Conservation (phyloP, 2,797 vertebrate species). For the Gymnoscopelus microlampas region DNA sequence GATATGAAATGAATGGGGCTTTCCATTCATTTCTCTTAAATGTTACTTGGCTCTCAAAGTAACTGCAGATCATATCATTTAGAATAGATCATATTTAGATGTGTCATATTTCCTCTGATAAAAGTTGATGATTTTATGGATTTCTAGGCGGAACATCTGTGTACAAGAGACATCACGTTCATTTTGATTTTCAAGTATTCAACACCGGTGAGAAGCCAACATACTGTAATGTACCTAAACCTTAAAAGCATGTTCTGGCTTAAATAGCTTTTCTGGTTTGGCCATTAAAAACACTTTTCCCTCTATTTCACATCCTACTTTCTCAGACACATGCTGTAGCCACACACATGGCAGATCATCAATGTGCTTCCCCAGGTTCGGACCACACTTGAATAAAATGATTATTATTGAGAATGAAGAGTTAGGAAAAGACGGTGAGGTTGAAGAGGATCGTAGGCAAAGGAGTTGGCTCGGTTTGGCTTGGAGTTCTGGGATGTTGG, state of each 20-base stretch:
- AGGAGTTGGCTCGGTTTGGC: slow-evolving; percentile 24
- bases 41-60: background rate
- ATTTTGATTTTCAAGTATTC: slow-evolving; percentile 30
- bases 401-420: slow-evolving; percentile 30
- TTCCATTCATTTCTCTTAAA: background rate
- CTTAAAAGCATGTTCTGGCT: slow-evolving; percentile 25
- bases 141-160: background rate
- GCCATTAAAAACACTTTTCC: slow-evolving; percentile 10
- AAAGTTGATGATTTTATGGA: slow-evolving; percentile 18
- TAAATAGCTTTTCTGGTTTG: slow-evolving; percentile 1
- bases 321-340: slow-evolving; percentile 4
- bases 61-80: background rate
- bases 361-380: slow-evolving; percentile 26
- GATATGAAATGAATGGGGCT: background rate
- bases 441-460: slow-evolving; percentile 34
- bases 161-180: background rate
- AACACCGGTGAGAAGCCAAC: slow-evolving; percentile 10
- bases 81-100: too few species aligned
- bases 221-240: slow-evolving; percentile 2
- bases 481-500: slow-evolving; percentile 8
- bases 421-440: background rate
- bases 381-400: slow-evolving; percentile 33
- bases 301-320: background rate
- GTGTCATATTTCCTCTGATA: slow-evolving; percentile 21
- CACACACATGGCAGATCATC: slow-evolving; percentile 22